These are phyloP conservation scores for Charaxes varanes DNA, from an alignment of 1,140 invertebrate genomes.

Conservation along the genomic window DNA sequence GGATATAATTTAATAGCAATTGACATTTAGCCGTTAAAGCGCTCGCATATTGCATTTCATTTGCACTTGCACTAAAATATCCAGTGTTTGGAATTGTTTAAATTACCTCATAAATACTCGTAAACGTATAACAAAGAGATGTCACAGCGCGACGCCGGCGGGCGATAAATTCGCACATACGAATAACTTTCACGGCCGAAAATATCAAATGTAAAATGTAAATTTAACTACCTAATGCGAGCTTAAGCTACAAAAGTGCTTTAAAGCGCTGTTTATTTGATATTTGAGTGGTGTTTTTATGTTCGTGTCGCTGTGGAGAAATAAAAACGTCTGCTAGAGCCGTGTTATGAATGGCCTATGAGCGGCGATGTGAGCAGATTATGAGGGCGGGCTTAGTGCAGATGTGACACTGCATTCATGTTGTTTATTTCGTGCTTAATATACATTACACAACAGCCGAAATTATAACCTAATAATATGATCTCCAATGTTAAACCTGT, in stretches of 20 bases:
- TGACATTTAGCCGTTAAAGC: conserved; percentile 17
- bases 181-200: conserved; percentile 52
- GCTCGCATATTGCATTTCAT: conserved; percentile 20
- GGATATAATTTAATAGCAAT: conserved; percentile 13
- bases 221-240: conserved; percentile 70
- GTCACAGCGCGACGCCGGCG: conserved; percentile 34
- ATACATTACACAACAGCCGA: no score
- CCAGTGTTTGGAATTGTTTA: conserved; percentile 40
- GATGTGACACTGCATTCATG: conserved; percentile 26
- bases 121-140: conserved; percentile 50
- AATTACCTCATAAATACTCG: conserved; percentile 61
- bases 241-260: conserved; percentile 43
- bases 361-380: conserved; percentile 35
- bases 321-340: conserved; percentile 65
- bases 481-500: no score
- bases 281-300: conserved; percentile 67
- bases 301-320: conserved; percentile 46
- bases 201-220: conserved; percentile 44
- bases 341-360: conserved; percentile 61
- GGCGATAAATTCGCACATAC: conserved; percentile 48
- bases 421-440: no score
- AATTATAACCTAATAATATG: no score
- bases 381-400: conserved; percentile 13
- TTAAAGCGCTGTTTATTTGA: conserved; percentile 62
- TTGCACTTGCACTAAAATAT: conserved; percentile 33